Percentiles rank a stretch among this genome's conserved stretches.
Conservation (phyloP, 2,113 vertebrate species). For the Scomber japonicus region DNA sequence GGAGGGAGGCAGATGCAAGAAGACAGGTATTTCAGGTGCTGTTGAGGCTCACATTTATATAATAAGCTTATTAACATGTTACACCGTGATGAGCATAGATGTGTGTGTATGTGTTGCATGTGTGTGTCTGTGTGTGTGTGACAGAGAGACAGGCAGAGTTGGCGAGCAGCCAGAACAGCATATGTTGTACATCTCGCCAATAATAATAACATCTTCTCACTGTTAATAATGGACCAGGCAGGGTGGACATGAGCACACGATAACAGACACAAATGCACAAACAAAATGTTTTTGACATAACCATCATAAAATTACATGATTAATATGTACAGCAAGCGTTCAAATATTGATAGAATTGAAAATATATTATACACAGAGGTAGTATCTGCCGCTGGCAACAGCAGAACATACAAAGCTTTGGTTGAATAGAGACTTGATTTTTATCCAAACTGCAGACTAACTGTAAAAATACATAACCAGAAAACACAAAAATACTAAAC, state of each 20-base stretch:
- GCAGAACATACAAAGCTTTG: constrained; percentile 19
- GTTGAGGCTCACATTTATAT: constrained; percentile 55
- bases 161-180: constrained; percentile 82
- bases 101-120: constrained; percentile 15
- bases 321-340: constrained; percentile 4
- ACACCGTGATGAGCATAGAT: constrained; percentile 33
- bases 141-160: constrained; percentile 59
- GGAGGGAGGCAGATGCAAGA: neutral
- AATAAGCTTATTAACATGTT: constrained; percentile 63
- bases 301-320: constrained; percentile 11
- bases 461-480: neutral
- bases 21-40: constrained; percentile 56
- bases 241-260: constrained; percentile 35
- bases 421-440: neutral
- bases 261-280: constrained; percentile 39
- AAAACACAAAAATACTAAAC: neutral
- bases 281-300: constrained; percentile 41
- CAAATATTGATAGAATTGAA: constrained; percentile 18
- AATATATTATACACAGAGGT: constrained; percentile 10
- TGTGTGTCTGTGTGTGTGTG: constrained; percentile 32
- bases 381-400: constrained; percentile 9
- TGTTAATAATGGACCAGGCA: constrained; percentile 74
- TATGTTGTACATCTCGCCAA: constrained; percentile 82
- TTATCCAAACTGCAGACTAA: constrained; percentile 17
- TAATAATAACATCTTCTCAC: constrained; percentile 76